Base-by-base conservation (phyloP, 2,113 vertebrate genomes). In the Rhinolophus ferrumequinum region DNA sequence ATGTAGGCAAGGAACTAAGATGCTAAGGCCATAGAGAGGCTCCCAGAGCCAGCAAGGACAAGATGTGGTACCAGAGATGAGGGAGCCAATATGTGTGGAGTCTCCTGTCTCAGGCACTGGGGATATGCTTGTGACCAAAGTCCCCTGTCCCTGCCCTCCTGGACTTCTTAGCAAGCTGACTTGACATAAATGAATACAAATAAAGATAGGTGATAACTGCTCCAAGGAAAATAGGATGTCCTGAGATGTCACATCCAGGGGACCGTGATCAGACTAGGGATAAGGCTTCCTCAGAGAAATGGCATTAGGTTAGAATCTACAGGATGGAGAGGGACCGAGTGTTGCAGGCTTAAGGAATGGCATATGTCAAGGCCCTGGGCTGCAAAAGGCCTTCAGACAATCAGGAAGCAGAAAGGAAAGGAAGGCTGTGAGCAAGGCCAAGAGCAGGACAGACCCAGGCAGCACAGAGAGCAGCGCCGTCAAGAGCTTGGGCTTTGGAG, bases 31-130 rank as follows among this genome's bases (percentile, higher is more conserved):
- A 62, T 35, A 52, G 12, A 76, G 56, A 91, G 60, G 62, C 54
- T 38, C 52, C 79, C n/a, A 85, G 70, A 84, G 52, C 67, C 60
- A 70, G 70, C 30, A 80, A 95, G 58, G 75, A n/a, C 30, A 75
- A 82, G 62, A 44, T 41, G 10, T 16, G 26, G 26, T 12, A 21
- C 60, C 56, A 83, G 24, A 22, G 33, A 60, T 18, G 1, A 82
- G 52, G 62, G 24, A 52, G 35, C 75, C 81, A 9, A 16, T 21
- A 35, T 15, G 22, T 0, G 14, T 38, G 28, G 18, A 21, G 1
- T 15, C n/a, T 93, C n/a, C 30, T 16, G 64, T 30, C 35, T 41
- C 11, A 6, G 10, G 21, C 12, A 16, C 24, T 26, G 56, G n/a
- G 66, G 7, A 69, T 4, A 62, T 5, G 30, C 41, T 56, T 73